Conservation (phyloP, 2,888 invertebrate genomes). For the Aporophyla nigra region DNA sequence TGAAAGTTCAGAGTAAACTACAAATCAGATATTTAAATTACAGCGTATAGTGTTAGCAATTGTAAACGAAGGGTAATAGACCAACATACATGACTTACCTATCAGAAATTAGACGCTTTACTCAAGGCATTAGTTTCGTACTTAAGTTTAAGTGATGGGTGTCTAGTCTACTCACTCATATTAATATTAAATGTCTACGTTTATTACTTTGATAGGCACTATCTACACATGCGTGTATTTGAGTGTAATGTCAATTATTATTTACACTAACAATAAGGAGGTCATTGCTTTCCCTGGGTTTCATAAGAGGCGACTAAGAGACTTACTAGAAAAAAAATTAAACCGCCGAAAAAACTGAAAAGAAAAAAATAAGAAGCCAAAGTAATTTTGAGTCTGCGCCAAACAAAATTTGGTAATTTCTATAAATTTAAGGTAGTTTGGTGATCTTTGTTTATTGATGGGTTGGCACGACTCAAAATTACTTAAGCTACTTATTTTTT, state of each 20-base stretch:
- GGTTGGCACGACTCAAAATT: too few relatives aligned
- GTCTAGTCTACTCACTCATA: background rate
- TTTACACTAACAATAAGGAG: too few relatives aligned
- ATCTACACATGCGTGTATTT: background rate
- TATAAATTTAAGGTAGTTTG: too few relatives aligned
- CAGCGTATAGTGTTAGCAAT: background rate
- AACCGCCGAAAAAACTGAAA: too few relatives aligned
- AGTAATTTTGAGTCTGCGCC: too few relatives aligned
- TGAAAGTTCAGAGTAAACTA: background rate
- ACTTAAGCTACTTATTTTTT: too few relatives aligned
- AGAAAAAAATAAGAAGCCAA: too few relatives aligned
- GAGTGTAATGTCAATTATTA: background rate
- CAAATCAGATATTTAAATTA: background rate
- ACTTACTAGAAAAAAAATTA: too few relatives aligned
- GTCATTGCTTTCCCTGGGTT: too few relatives aligned
- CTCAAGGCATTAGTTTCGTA: constrained; percentile 1
- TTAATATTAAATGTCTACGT: background rate
- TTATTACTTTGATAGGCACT: background rate
- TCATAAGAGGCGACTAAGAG: too few relatives aligned
- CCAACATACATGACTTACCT: background rate
- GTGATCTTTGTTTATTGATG: too few relatives aligned
- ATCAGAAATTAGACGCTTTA: background rate
- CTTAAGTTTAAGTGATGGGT: background rate
- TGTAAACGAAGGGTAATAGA: background rate
- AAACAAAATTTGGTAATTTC: too few relatives aligned